Evolutionary conservation across 1,140 invertebrate species (phyloP).

Genomic region (Gryon sp.): DNA sequence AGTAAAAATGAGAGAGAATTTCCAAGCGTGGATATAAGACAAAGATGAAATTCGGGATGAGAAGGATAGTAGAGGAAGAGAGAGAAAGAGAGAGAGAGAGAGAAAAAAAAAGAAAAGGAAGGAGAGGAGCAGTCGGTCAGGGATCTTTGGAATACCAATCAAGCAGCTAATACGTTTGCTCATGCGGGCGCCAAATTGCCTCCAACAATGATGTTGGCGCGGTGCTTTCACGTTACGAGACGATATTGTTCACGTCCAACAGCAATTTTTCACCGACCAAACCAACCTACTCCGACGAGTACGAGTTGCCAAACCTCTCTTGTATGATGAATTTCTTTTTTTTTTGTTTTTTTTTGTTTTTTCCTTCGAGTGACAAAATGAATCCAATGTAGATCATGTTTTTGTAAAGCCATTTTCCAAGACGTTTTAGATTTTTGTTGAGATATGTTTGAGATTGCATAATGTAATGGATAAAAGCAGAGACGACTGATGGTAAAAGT

Average conservation of each 20-base stretch:
- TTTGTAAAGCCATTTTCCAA: no score
- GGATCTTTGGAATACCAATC: slow-evolving; percentile 76
- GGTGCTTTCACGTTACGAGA: slow-evolving; percentile 46
- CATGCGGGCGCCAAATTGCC: slow-evolving; percentile 76
- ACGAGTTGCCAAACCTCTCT: slow-evolving; percentile 55
- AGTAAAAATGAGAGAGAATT: slow-evolving; percentile 59
- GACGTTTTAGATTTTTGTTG: slow-evolving; percentile 3
- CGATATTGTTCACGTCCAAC: slow-evolving; percentile 54
- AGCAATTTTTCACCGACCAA: slow-evolving; percentile 54
- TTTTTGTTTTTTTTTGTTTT: no score
- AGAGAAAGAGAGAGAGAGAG: slow-evolving; percentile 12
- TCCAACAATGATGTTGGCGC: slow-evolving; percentile 64
- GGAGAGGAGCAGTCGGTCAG: slow-evolving; percentile 52
- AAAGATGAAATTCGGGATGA: no score
- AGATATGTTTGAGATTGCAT: no score
- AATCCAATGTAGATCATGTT: no score
- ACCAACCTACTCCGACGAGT: slow-evolving; percentile 18
- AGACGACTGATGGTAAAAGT: no score
- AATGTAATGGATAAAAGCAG: no score
- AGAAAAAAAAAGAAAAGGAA: slow-evolving; percentile 7
- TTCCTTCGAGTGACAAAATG: neutral
- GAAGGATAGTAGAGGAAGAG: no score
- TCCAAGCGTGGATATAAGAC: slow-evolving; percentile 19
- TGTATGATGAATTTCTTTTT: slow-evolving; percentile 47
- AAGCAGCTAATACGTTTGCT: slow-evolving; percentile 72